Evolutionary conservation across 2,113 vertebrate genomes (phyloP).

Genomic region (Pogona vitticeps): DNA sequence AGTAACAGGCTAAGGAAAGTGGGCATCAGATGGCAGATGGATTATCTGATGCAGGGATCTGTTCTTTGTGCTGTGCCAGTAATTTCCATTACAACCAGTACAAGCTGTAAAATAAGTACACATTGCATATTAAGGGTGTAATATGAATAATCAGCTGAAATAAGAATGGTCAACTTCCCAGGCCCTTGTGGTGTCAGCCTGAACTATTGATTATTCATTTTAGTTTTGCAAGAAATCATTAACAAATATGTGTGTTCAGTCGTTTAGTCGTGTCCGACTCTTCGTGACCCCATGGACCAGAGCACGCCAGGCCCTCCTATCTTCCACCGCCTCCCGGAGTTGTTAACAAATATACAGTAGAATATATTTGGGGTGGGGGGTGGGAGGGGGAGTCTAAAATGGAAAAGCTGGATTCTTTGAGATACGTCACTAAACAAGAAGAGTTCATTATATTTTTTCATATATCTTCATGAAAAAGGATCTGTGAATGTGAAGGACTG

Average conservation of each 20-base stretch:
- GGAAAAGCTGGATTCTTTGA: not conserved
- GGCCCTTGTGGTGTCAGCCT: slow-evolving; percentile 21
- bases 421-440: not conserved
- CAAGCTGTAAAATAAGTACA: slow-evolving; percentile 9
- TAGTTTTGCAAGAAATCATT: not conserved
- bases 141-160: slow-evolving; percentile 2
- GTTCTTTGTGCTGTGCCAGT: no score
- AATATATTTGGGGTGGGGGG: not conserved
- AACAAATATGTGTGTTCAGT: no score
- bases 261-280: no score
- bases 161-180: slow-evolving; percentile 9
- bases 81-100: no score
- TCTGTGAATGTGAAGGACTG: not conserved
- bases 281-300: no score
- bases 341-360: not conserved
- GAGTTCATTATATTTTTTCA: not conserved
- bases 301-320: no score
- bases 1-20: no score
- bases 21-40: no score
- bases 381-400: not conserved
- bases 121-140: slow-evolving; percentile 42
- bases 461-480: not conserved
- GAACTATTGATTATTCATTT: slow-evolving; percentile 3
- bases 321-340: no score
- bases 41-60: no score